These are phyloP conservation scores for Sebastes matsubarae DNA, from an alignment of 2,797 vertebrate species.

Conservation along the genomic window DNA sequence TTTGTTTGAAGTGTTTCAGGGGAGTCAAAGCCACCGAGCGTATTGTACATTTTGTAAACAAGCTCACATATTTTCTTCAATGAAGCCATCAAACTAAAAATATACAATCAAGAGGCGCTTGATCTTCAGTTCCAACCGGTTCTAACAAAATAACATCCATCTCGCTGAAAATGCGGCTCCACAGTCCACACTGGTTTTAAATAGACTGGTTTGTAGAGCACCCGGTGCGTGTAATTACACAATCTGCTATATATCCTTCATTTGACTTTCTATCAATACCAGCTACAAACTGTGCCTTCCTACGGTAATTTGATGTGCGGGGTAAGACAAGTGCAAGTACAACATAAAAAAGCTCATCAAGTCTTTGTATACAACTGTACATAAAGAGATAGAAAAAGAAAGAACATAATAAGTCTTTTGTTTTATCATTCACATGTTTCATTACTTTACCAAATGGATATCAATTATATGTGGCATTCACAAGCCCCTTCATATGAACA, in stretches of 20 bases:
- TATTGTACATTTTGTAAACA: conserved; percentile 8
- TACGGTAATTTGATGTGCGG: not conserved
- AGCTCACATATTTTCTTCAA: conserved; percentile 2
- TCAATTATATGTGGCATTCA: not conserved
- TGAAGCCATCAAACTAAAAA: conserved; percentile 37
- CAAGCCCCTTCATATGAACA: not conserved
- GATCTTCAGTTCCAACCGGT: conserved; percentile 5
- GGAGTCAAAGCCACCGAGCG: conserved; percentile 8
- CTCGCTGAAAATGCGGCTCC: conserved; percentile 6
- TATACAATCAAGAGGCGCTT: conserved; percentile 22
- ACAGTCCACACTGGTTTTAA: conserved; percentile 36
- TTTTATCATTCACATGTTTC: not conserved
- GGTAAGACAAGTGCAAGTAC: not conserved
- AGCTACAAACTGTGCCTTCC: not conserved
- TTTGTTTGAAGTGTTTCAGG: conserved; percentile 22
- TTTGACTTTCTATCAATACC: conserved; percentile 47
- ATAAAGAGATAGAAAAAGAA: not conserved
- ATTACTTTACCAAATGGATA: not conserved
- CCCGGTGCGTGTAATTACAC: conserved; percentile 36
- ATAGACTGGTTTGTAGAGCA: conserved; percentile 37
- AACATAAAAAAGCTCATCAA: not conserved
- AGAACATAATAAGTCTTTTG: not conserved
- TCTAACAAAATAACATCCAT: conserved; percentile 22
- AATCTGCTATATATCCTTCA: conserved; percentile 47
- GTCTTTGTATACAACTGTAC: not conserved